These are phyloP conservation scores for Atherix ibis DNA, from an alignment of 2,888 invertebrate species.

Conservation along the genomic window DNA sequence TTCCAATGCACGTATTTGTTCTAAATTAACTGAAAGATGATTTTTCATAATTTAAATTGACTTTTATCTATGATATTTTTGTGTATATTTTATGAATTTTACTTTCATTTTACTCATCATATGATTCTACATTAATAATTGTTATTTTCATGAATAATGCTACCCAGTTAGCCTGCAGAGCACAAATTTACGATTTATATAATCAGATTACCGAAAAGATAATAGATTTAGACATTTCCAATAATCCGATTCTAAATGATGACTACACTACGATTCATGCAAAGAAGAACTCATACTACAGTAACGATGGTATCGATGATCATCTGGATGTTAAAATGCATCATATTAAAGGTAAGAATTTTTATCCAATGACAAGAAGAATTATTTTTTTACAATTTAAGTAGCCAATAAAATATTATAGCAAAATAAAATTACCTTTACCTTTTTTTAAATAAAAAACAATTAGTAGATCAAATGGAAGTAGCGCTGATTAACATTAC, in stretches of 20 bases:
- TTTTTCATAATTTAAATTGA: too few species aligned
- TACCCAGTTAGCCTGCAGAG: slow-evolving; percentile 11
- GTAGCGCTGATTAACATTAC: too few species aligned
- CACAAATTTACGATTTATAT: slow-evolving; percentile 11
- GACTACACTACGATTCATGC: slow-evolving; percentile 9
- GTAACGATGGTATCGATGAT: slow-evolving; percentile 4
- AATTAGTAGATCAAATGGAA: too few species aligned
- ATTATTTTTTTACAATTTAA: too few species aligned
- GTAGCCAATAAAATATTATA: too few species aligned
- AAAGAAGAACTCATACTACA: slow-evolving; percentile 9
- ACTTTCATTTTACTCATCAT: background rate
- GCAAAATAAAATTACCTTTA: too few species aligned
- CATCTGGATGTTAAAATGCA: slow-evolving; percentile 12
- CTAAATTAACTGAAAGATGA: too few species aligned
- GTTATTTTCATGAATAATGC: background rate
- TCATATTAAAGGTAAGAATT: slow-evolving; percentile 10
- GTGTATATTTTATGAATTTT: slow-evolving; percentile 5
- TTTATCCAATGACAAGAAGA: too few species aligned
- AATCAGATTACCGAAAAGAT: slow-evolving; percentile 9
- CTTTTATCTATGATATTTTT: too few species aligned
- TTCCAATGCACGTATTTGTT: too few species aligned
- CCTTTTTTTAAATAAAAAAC: too few species aligned
- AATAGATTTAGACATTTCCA: slow-evolving; percentile 12
- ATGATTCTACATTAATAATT: background rate
- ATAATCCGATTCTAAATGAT: slow-evolving; percentile 12